phyloP scores from a whole-genome alignment of 2,888 invertebrate species.

The Nemurella pictetii region DNA sequence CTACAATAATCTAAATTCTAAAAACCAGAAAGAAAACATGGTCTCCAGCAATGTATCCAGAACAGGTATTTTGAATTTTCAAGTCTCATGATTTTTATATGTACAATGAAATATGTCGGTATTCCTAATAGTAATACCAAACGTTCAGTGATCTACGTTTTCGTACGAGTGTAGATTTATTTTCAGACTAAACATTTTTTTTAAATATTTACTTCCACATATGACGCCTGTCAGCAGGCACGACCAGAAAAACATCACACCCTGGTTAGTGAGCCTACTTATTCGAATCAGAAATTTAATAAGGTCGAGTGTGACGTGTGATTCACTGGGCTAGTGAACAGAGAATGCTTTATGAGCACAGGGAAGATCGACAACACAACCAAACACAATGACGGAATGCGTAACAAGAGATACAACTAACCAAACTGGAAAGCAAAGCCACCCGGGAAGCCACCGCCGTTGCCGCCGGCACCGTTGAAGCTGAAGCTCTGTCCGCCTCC shows the following conservation, averaged over 20 bases:
- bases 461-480: constrained; percentile 52
- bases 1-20: neutral
- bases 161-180: neutral
- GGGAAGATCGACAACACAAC: constrained; percentile 20
- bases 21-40: neutral
- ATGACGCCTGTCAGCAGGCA: neutral
- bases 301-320: neutral
- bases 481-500: constrained; percentile 61
- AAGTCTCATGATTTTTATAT: neutral
- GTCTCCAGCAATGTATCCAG: neutral
- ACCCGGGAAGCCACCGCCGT: constrained; percentile 56
- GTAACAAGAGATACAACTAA: constrained; percentile 50
- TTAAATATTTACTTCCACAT: neutral
- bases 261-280: neutral
- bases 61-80: neutral
- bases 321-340: constrained; percentile 3
- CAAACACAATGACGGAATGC: constrained; percentile 24
- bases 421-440: constrained; percentile 73
- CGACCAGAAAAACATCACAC: neutral
- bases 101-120: neutral
- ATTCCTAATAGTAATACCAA: no score
- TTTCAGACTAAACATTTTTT: neutral
- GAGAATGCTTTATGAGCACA: neutral
- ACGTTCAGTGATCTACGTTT: neutral
- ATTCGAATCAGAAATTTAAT: neutral